phyloP scores from a whole-genome alignment of 2,888 invertebrate genomes.

The Drosophila ezoana region DNA sequence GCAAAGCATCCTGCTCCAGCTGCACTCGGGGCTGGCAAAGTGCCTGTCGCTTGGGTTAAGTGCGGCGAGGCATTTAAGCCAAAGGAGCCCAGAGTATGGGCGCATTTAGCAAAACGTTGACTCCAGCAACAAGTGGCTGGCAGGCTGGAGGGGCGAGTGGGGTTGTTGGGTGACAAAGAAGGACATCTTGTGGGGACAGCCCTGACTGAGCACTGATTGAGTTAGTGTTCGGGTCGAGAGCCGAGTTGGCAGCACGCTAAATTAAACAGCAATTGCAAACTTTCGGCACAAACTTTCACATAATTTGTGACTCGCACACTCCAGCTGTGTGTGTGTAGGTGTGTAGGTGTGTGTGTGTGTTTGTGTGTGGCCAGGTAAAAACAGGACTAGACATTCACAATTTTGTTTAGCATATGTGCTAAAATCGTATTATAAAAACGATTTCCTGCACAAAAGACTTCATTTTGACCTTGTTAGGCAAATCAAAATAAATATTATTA shows the following conservation, averaged over 20 bases:
- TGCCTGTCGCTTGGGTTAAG: conserved; percentile 52
- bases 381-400: conserved; percentile 5
- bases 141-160: background rate
- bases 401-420: conserved; percentile 58
- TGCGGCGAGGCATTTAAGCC: conserved; percentile 66
- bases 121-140: conserved; percentile 44
- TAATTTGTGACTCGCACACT: conserved; percentile 58
- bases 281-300: conserved; percentile 73
- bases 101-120: conserved; percentile 41
- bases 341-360: conserved; percentile 1
- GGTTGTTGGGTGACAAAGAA: conserved; percentile 6
- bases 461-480: conserved; percentile 42
- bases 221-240: conserved; percentile 56
- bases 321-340: background rate
- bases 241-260: conserved; percentile 72
- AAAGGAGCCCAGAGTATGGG: conserved; percentile 1
- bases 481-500: conserved; percentile 45
- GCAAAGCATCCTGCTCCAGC: conserved; percentile 39
- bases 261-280: conserved; percentile 83
- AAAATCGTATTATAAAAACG: conserved; percentile 58
- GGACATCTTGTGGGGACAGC: conserved; percentile 35
- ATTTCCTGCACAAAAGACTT: conserved; percentile 56
- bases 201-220: conserved; percentile 64
- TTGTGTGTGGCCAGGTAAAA: conserved; percentile 19
- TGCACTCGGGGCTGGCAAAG: conserved; percentile 41